phyloP scores from a whole-genome alignment of 2,113 vertebrate genomes.

The Pygoscelis adeliae region DNA sequence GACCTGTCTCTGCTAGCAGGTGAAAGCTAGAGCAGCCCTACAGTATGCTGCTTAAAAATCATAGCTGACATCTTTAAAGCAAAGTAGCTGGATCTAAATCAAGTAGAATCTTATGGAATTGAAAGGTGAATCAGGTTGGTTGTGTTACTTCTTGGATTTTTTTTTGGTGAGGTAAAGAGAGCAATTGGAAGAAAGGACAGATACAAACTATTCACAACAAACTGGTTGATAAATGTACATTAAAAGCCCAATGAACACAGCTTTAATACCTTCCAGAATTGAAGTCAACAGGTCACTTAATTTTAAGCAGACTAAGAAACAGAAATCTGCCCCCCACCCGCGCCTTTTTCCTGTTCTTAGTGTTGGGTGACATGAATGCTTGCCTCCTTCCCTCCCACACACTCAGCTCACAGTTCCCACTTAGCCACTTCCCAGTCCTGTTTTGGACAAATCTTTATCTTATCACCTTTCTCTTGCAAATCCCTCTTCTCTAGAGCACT shows the following conservation, averaged over 20 bases:
- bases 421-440: conserved; percentile 28
- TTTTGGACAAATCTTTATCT: conserved; percentile 37
- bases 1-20: background rate
- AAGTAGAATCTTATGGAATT: background rate
- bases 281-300: background rate
- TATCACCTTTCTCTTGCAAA: conserved; percentile 21
- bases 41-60: background rate
- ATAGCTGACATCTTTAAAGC: background rate
- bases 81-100: background rate
- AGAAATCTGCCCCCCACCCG: background rate
- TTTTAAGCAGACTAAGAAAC: background rate
- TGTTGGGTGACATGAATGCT: background rate
- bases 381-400: conserved; percentile 13
- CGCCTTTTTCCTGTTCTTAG: background rate
- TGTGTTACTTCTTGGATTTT: background rate
- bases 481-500: conserved; percentile 4
- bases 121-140: background rate
- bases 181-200: background rate
- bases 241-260: background rate
- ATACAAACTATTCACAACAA: background rate
- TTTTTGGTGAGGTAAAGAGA: background rate
- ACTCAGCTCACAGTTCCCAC: background rate
- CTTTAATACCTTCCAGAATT: background rate
- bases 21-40: background rate
- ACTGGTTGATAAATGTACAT: background rate